These are phyloP conservation scores for Pachymerium ferrugineum DNA, from an alignment of 2,888 invertebrate species.

Conservation along the genomic window DNA sequence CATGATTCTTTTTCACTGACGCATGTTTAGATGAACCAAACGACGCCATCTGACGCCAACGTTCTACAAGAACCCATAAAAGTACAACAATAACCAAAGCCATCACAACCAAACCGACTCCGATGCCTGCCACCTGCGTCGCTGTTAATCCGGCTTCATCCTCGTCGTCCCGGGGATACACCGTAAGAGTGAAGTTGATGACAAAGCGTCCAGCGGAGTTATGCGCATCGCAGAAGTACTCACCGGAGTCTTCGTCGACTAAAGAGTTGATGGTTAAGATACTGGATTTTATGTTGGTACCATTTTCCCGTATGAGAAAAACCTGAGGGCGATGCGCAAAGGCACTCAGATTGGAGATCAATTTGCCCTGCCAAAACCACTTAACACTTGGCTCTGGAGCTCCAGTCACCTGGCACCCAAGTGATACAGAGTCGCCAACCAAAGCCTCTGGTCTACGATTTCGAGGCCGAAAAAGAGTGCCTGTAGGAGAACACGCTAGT, in stretches of 20 bases:
- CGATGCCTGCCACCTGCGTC: constrained; percentile 36
- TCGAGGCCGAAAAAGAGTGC: constrained; percentile 44
- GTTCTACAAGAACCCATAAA: constrained; percentile 33
- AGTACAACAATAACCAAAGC: constrained; percentile 34
- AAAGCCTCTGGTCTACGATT: constrained; percentile 59
- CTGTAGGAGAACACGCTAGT: constrained; percentile 79
- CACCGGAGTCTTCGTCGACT: constrained; percentile 34
- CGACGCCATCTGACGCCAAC: constrained; percentile 32
- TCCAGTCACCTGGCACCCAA: constrained; percentile 73
- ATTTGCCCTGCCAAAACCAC: constrained; percentile 81
- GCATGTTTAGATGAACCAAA: neutral
- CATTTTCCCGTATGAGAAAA: constrained; percentile 34
- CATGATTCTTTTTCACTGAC: constrained; percentile 16
- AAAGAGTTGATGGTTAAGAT: constrained; percentile 32
- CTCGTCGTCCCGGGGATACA: constrained; percentile 8
- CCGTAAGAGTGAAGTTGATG: constrained; percentile 35
- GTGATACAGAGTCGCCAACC: constrained; percentile 76
- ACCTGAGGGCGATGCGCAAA: constrained; percentile 37
- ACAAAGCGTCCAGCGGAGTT: constrained; percentile 33
- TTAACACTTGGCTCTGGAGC: constrained; percentile 72
- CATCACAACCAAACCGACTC: constrained; percentile 34
- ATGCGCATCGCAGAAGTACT: constrained; percentile 34
- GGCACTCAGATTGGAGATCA: constrained; percentile 58
- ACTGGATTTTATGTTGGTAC: constrained; percentile 33
- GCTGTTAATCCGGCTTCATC: constrained; percentile 32